Percentiles rank a stretch among this genome's conserved stretches.
Evolutionary conservation across 2,888 invertebrate species (phyloP).

Genomic region (Oxycera nigricornis): DNA sequence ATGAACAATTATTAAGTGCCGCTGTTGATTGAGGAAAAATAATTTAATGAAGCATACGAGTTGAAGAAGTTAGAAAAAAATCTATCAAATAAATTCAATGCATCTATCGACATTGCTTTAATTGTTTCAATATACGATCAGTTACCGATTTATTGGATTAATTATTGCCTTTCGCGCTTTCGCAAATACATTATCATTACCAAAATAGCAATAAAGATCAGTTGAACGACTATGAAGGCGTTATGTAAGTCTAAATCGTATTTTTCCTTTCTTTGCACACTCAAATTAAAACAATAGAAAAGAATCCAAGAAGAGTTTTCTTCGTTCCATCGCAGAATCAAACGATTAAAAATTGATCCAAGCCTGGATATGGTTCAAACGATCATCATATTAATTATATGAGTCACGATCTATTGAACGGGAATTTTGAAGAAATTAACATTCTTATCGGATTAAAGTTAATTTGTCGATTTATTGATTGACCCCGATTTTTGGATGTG

Average conservation of each 20-base stretch:
- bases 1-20: no score
- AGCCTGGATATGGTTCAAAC: conserved; percentile 13
- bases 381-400: neutral
- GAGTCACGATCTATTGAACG: neutral
- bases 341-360: neutral
- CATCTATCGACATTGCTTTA: neutral
- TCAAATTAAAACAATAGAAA: neutral
- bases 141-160: neutral
- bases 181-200: conserved; percentile 5
- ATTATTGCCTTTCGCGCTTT: neutral
- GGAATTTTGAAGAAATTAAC: conserved; percentile 7
- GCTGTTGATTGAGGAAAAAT: no score
- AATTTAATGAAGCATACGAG: no score
- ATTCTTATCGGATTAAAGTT: conserved; percentile 22
- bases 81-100: neutral
- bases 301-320: neutral
- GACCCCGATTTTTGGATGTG: neutral
- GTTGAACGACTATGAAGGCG: neutral
- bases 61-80: no score
- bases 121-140: neutral
- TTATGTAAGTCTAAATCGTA: neutral
- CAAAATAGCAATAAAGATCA: neutral
- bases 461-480: conserved; percentile 28
- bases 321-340: neutral
- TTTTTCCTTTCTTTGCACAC: neutral